Base-by-base conservation (phyloP, 1,140 invertebrate species). In the Drosophila subobscura region DNA sequence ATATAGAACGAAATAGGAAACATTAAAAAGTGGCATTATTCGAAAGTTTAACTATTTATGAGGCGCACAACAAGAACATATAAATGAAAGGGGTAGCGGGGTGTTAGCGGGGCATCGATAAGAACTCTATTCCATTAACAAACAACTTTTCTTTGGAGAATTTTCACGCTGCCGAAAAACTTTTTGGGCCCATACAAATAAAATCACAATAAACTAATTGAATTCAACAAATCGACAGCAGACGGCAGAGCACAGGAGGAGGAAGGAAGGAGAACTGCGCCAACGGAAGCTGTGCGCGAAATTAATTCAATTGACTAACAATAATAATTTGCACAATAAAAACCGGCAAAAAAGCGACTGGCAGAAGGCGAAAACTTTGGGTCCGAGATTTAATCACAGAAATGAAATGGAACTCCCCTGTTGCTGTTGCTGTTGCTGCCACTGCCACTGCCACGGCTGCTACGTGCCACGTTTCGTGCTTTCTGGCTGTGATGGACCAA, bases 321-420 rank as follows among this genome's bases (percentile, higher is more conserved):
- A 88, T 86, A 86, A 86, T 86, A 86, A 88, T 86, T 86, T 88
- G 83, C 83, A 83, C 83, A 86, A 86, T 86, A 86, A 86, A 83
- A 86, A 81, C 65, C 10, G 65, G 70, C 74, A 86, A 88, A 73
- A 88, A 8, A 85, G 77, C 86, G 73, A 63, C 55, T 54, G 46
- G 60, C 51, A 44, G 33, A 37, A 12, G 47, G 72, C 49, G 23
- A 73, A 86, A 85, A 37, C 33, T 73, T 88, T 85, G 49, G 49
- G 46, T 25, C 65, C 51, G 57, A 85, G 84, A 88, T 72, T 85
- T 78, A 88, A 85, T 88, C 81, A 72, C 60, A 88, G 29, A 72
- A 12, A 47, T 37, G 12, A 27, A 33, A 53, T 45, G 40, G 23
- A 25, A 22, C 52, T 50, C 47, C 51, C 66, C 8, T 50, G 42